Evolutionary conservation across 2,113 vertebrate species (phyloP), one percentile per base, ranked within the genome.

Genomic region (Chloropsis hardwickii): DNA sequence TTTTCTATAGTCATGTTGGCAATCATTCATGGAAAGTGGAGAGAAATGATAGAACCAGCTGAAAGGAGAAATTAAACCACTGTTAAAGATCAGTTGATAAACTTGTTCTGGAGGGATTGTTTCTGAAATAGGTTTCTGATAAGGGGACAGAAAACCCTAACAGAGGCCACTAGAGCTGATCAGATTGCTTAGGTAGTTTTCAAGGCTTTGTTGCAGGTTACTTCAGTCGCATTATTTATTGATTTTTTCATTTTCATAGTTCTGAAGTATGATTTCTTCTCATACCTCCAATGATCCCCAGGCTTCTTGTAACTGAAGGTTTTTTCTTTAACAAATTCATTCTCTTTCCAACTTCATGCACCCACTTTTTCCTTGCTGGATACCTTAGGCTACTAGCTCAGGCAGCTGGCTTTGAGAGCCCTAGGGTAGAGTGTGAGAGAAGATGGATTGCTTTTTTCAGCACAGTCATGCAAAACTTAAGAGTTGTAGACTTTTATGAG

Each of bases 31-130:
- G 62, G 56, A 15, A 81, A 65, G 33, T 69, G 28, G 20, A 78
- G 37, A 84, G 40, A 87, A 64, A 27, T 69, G 0, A 29, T 42
- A 35, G 9, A 57, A 82, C 29, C 67, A 62, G 11, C 35, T 84
- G 61, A 94, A 95, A 97, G 37, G 7, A 82, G 53, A 96, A 86
- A 79, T 92, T 87, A 92, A 95, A 77, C 64, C n/a, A 35, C 35
- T 37, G 60, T 64, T 58, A 62, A 57, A 84, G 62, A 77, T 69
- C 54, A 66, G 25, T 57, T 88, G 51, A 40, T 65, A 31, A 92
- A 69, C 27, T 35, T 82, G 5, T 83, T 27, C 47, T 56, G 50
- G 40, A 70, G 45, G 29, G 29, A 54, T 60, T 91, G 12, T 53
- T 79, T 89, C 66, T 85, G 61, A 86, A 90, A 72, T 10, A 64